phyloP scores from a whole-genome alignment of 2,797 vertebrate genomes.

The Leuciscus waleckii region DNA sequence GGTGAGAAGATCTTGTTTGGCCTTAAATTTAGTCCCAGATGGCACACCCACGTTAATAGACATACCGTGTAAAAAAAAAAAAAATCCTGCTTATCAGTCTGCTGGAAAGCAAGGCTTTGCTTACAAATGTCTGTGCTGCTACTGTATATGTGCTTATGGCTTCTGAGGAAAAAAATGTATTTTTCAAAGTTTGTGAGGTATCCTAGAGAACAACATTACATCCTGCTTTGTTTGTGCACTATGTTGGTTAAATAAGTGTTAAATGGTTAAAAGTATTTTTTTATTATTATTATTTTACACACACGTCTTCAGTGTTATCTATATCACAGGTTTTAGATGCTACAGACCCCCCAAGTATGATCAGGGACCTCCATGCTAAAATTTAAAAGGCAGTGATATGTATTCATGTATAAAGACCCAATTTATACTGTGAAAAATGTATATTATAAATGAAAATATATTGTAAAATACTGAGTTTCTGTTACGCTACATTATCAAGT shows the following conservation, averaged over 20 bases:
- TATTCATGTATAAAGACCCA: background rate
- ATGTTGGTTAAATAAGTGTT: background rate
- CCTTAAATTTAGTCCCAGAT: background rate
- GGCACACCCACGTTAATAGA: background rate
- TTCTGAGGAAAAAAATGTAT: background rate
- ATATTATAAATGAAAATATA: background rate
- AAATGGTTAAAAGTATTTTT: no score
- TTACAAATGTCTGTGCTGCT: background rate
- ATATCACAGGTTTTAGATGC: background rate
- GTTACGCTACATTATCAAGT: background rate
- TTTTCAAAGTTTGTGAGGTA: background rate
- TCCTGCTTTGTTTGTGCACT: background rate
- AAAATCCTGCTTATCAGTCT: background rate
- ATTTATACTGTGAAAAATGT: background rate
- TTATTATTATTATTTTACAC: background rate
- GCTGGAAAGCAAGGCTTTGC: background rate
- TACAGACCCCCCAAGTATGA: background rate
- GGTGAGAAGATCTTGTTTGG: conserved; percentile 50
- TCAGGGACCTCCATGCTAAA: no score
- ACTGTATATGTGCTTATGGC: background rate
- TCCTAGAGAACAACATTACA: background rate
- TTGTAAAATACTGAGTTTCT: background rate
- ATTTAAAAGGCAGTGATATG: background rate
- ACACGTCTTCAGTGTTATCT: background rate
- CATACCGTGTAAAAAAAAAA: background rate